Evolutionary conservation across 2,113 vertebrate species (phyloP), one percentile per base, ranked within the genome.

Genomic region (Cyanoderma ruficeps): DNA sequence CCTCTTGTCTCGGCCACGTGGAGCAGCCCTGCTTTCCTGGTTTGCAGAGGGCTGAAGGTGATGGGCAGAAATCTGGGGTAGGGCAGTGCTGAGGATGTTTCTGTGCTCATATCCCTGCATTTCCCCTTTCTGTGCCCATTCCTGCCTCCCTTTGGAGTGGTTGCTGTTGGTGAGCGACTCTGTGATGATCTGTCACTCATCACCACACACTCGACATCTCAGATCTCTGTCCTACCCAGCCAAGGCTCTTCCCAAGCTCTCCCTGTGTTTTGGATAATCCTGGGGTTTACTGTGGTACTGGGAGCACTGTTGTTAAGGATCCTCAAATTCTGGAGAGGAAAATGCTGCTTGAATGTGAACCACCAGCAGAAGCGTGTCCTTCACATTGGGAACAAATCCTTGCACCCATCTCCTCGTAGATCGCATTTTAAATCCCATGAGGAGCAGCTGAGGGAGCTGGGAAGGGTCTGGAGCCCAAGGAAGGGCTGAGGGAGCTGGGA

Each of bases 1-100:
- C 25, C 39, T 42, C 22, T 25, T 17, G 0, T 13, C 56, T 37
- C 7, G 35, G 67, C 4, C 50, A 6, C 7, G 0, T 5, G 0
- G 0, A 49, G 31, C 44, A 33, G 2, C 15, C 3, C 37, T 37
- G 35, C 24, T 25, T 35, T 35, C 61, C 15, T 75, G 11, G 0
- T 50, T 17, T 15, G 23, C 41, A 10, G 1, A 30, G 50, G 22
- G 30, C 65, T 68, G 11, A 28, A 46, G 53, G 28, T 28, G 82
- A 3, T 35, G 74, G 53, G 61, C 24, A 77, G 44, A 55, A 77
- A 46, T 20, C 22, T 20, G 55, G 20, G 25, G 20, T 3, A 15
- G 55, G 39, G 68, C 63, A 41, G 47, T 35, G 39, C 83, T n/a
- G 56, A 56, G 68, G 41, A 25, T 14, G 16, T 12, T 79, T 24